Evolutionary conservation across 2,797 vertebrate genomes (phyloP).

Genomic region (Ataeniobius toweri): DNA sequence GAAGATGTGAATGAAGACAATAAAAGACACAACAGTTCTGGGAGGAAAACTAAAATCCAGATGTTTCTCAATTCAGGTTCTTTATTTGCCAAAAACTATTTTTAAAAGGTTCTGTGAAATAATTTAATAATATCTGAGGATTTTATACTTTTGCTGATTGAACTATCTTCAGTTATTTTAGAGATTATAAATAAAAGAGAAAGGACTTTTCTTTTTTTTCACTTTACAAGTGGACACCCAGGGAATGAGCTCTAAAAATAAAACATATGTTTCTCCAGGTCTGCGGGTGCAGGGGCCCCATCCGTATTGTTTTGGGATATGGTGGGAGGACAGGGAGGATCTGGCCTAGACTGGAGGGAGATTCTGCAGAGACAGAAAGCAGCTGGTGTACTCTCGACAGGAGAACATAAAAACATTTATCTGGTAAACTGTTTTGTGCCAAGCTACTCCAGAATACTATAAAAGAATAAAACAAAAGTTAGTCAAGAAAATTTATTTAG

Average conservation of each 20-base stretch:
- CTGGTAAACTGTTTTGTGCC: constrained; percentile 6
- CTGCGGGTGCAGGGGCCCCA: constrained; percentile 72
- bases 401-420: constrained; percentile 27
- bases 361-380: constrained; percentile 43
- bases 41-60: constrained; percentile 14
- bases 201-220: constrained; percentile 48
- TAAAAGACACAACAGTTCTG: constrained; percentile 13
- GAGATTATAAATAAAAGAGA: constrained; percentile 59
- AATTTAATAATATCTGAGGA: constrained; percentile 14
- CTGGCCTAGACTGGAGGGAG: constrained; percentile 55
- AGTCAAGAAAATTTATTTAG: background rate
- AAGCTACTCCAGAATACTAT: constrained; percentile 8
- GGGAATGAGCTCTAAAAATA: constrained; percentile 81
- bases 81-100: background rate
- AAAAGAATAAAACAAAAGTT: constrained; percentile 8
- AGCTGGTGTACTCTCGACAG: constrained; percentile 43
- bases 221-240: constrained; percentile 63
- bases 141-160: constrained; percentile 36
- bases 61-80: constrained; percentile 1
- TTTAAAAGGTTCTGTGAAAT: background rate
- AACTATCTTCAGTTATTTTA: constrained; percentile 48
- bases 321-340: constrained; percentile 73
- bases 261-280: constrained; percentile 81
- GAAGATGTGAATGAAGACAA: constrained; percentile 28
- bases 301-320: constrained; percentile 79